These are phyloP conservation scores for Aphidius ervi DNA, from an alignment of 1,140 invertebrate genomes.

Conservation along the genomic window DNA sequence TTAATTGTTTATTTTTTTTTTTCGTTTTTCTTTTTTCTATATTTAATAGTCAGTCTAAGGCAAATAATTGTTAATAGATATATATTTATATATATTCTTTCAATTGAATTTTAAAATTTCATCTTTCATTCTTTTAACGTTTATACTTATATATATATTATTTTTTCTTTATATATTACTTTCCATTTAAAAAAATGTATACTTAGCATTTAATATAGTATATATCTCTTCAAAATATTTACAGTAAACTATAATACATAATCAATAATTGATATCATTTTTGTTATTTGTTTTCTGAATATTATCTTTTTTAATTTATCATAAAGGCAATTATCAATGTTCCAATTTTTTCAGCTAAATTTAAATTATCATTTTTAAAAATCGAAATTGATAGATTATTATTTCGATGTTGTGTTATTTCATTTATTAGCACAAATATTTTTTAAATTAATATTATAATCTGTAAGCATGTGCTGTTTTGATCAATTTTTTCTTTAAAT, in stretches of 20 bases:
- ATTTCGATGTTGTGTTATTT: neutral
- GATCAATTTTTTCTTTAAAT: no score
- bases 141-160: slow-evolving; percentile 33
- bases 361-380: neutral
- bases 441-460: no score
- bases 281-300: slow-evolving; percentile 31
- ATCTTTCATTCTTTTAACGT: slow-evolving; percentile 1
- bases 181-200: slow-evolving; percentile 54
- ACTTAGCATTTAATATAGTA: slow-evolving; percentile 51
- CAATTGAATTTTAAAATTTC: neutral
- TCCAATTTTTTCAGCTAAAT: slow-evolving; percentile 32
- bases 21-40: slow-evolving; percentile 36
- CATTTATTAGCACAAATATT: no score
- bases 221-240: slow-evolving; percentile 49
- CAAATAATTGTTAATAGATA: slow-evolving; percentile 51
- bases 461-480: no score
- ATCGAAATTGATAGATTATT: no score
- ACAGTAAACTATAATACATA: slow-evolving; percentile 50
- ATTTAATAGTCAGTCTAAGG: slow-evolving; percentile 53
- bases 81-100: slow-evolving; percentile 33
- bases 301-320: slow-evolving; percentile 17
- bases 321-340: slow-evolving; percentile 53
- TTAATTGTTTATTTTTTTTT: slow-evolving; percentile 18
- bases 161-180: slow-evolving; percentile 54
- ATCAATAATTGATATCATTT: slow-evolving; percentile 40